phyloP scores from a whole-genome alignment of 2,797 vertebrate species.

The Bryconaethiops microstoma region DNA sequence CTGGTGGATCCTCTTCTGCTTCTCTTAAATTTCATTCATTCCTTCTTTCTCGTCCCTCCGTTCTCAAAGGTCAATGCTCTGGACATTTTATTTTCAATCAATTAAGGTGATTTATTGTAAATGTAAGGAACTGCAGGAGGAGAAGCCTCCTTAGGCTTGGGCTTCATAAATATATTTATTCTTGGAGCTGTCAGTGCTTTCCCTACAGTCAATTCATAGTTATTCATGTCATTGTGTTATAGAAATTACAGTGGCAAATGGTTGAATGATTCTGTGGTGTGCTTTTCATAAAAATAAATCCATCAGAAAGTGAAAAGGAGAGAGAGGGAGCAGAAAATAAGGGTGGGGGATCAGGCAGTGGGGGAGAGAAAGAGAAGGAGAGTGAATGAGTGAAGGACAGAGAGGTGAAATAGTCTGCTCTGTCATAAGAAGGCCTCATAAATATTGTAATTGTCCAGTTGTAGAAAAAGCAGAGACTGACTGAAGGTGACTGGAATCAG shows the following conservation, averaged over 20 bases:
- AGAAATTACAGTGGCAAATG: slow-evolving; percentile 69
- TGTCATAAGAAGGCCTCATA: slow-evolving; percentile 74
- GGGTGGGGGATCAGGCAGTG: neutral
- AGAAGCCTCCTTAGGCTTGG: slow-evolving; percentile 46
- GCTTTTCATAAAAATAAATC: slow-evolving; percentile 75
- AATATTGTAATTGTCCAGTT: slow-evolving; percentile 80
- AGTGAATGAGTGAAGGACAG: slow-evolving; percentile 28
- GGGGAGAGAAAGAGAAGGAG: slow-evolving; percentile 35
- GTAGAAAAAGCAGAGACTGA: slow-evolving; percentile 71
- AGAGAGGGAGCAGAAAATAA: slow-evolving; percentile 38
- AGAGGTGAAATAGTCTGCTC: slow-evolving; percentile 61
- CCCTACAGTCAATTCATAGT: slow-evolving; percentile 63
- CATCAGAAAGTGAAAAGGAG: slow-evolving; percentile 7
- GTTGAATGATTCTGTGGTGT: slow-evolving; percentile 65
- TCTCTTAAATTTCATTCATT: slow-evolving; percentile 31
- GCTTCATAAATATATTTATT: slow-evolving; percentile 71
- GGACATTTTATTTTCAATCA: slow-evolving; percentile 67
- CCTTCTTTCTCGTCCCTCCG: slow-evolving; percentile 36
- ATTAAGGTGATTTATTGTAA: slow-evolving; percentile 65
- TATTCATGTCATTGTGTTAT: slow-evolving; percentile 69
- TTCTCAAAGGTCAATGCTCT: slow-evolving; percentile 62
- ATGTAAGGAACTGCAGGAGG: slow-evolving; percentile 50
- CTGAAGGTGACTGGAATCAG: slow-evolving; percentile 71
- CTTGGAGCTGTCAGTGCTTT: slow-evolving; percentile 60
- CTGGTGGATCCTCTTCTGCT: slow-evolving; percentile 55